A percentile compares a stretch with the other conserved stretches of the same genome.
Conservation (phyloP, 2,797 vertebrate genomes). For the Numenius phaeopus region DNA sequence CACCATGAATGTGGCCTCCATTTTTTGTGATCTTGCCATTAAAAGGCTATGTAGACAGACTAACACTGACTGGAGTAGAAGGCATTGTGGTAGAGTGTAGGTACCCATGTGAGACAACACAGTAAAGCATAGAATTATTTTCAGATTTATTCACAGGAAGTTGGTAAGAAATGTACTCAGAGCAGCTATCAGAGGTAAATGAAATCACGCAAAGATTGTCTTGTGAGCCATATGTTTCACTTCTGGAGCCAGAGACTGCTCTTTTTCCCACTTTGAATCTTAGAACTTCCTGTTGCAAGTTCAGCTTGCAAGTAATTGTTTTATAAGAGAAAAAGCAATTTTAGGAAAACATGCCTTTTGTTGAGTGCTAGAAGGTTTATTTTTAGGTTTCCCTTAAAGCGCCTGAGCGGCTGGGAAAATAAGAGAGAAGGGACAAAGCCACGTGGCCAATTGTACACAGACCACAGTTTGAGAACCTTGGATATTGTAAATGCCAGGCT, state of each 20-base stretch:
- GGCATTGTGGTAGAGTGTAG: neutral
- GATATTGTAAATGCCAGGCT: constrained; percentile 14
- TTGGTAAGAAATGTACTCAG: constrained; percentile 13
- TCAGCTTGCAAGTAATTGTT: neutral
- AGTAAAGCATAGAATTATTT: neutral
- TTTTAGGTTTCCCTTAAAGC: neutral
- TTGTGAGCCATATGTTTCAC: neutral
- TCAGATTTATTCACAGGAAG: constrained; percentile 3
- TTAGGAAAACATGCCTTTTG: neutral
- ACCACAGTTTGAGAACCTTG: neutral
- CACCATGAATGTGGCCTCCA: neutral
- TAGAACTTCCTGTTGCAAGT: neutral
- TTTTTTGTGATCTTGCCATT: neutral
- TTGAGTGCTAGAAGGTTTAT: neutral
- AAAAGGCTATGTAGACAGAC: neutral
- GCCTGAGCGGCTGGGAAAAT: neutral
- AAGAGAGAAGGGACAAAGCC: neutral
- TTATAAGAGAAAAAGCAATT: neutral
- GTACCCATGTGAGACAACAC: neutral
- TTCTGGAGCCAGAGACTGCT: neutral
- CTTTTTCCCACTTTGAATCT: neutral
- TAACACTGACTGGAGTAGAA: neutral
- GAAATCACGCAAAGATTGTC: constrained; percentile 14
- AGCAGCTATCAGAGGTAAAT: neutral
- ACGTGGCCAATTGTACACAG: neutral